phyloP scores from a whole-genome alignment of 2,797 vertebrate species.

The Galagoides demidoff region DNA sequence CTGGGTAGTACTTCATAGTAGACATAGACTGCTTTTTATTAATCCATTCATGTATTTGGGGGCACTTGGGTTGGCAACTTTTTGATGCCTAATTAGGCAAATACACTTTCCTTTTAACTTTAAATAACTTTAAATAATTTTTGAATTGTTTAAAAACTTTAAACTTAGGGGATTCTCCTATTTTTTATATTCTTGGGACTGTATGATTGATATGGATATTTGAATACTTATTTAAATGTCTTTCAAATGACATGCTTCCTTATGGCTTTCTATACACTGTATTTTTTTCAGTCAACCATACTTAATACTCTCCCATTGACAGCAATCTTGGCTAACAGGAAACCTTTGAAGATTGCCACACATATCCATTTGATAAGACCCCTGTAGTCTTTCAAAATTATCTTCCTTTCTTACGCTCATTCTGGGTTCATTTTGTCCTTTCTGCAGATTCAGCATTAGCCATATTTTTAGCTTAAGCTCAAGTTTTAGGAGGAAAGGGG shows the following conservation, averaged over 20 bases:
- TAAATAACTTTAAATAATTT: background rate
- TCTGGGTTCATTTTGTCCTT: background rate
- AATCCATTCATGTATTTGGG: too few species aligned
- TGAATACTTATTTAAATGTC: background rate
- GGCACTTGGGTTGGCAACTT: too few species aligned
- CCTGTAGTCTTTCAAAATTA: background rate
- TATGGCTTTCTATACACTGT: background rate
- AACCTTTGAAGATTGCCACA: background rate
- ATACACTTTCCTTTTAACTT: background rate
- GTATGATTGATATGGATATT: background rate
- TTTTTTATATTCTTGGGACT: background rate
- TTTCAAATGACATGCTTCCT: background rate
- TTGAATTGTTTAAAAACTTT: conserved; percentile 38
- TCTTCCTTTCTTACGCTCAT: background rate
- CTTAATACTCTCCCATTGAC: background rate
- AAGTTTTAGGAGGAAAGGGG: background rate
- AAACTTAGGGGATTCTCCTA: background rate
- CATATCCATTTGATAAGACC: background rate
- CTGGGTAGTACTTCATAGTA: too few species aligned
- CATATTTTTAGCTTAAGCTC: background rate
- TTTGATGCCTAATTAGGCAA: background rate
- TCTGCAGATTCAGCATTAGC: background rate
- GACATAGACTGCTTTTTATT: too few species aligned
- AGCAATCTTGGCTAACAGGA: background rate
- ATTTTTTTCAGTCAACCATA: background rate